Evolutionary conservation across 2,888 invertebrate species (phyloP).

Genomic region (Smittia aterrima): DNA sequence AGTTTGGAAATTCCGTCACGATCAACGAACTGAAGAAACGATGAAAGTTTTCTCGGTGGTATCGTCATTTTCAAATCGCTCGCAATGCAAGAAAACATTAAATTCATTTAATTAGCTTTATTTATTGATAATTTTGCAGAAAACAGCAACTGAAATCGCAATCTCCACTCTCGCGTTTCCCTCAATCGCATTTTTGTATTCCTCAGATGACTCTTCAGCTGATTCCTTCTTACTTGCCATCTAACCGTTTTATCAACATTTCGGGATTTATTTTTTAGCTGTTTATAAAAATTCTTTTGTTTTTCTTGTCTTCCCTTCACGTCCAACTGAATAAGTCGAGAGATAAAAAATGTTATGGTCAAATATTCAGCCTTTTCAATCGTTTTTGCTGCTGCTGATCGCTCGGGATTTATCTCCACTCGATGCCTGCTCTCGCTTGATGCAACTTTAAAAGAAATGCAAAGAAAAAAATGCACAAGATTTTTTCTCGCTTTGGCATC

Average conservation of each 20-base stretch:
- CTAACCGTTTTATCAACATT: conserved; percentile 22
- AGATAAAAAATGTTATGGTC: conserved; percentile 32
- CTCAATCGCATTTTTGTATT: conserved; percentile 32
- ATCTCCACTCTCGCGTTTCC: not conserved
- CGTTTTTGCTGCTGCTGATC: conserved; percentile 23
- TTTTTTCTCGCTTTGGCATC: conserved; percentile 22
- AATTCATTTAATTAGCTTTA: conserved; percentile 13
- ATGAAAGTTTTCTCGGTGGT: too few relatives aligned
- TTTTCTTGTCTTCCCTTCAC: conserved; percentile 20
- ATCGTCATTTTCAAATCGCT: too few relatives aligned
- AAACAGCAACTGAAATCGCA: not conserved
- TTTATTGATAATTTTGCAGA: conserved; percentile 11
- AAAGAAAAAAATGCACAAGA: conserved; percentile 18
- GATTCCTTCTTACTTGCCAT: not conserved
- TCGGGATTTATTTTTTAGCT: conserved; percentile 31
- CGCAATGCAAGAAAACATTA: not conserved
- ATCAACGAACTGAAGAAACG: too few relatives aligned
- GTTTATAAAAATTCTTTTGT: conserved; percentile 40
- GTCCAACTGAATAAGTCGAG: not conserved
- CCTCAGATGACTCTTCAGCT: conserved; percentile 19
- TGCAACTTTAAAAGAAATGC: conserved; percentile 20
- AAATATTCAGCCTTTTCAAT: conserved; percentile 24
- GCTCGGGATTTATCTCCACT: conserved; percentile 26
- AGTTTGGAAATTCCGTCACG: too few relatives aligned
- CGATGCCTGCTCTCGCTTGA: not conserved